Base-by-base conservation (phyloP, 2,888 invertebrate species). In the Polia nebulosa region DNA sequence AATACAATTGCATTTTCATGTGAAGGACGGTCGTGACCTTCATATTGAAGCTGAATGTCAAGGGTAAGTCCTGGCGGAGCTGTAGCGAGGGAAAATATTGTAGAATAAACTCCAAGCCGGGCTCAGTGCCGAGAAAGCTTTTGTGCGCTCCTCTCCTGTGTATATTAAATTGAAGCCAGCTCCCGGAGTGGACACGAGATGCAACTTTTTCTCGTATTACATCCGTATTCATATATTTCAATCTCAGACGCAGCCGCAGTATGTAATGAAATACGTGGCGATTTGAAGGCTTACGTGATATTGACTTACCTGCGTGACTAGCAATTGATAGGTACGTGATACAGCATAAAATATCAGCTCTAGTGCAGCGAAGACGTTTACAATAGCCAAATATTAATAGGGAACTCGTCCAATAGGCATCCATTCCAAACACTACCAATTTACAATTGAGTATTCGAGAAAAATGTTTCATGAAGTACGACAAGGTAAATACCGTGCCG, bases 1-100 rank as follows among this genome's bases (percentile, higher is more conserved):
- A 57, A 36, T 13, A 55, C 11, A 34, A 15, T 4, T 64, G 51
- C 20, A 71, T 51, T 71, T 41, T 45, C 20, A 51, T 13, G 34
- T 41, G 39, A 45, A 62, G 39, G 29, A 41, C 11, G 20, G 20
- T 36, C 13, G n/a, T 49, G 59, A 11, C 59, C 72, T 76, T 72
- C 32, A 47, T 36, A 27, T 39, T 71, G 47, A 51, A 71, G 51
- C 44, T 47, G 29, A 67, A 72, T 67, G 62, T 76, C 76, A 76
- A 72, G 61, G 51, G 55, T 62, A 59, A 41, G 20, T 72, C 66
- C 59, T 76, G 39, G 29, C 8, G 22, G 15, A 44, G 20, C 25
- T 6, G 25, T 13, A 36, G 29, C 27, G 22, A 25, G 22, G n/a
- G 34, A 25, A 29, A 57, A 45, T 45, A 65, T 56, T 29, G 22